phyloP scores from a whole-genome alignment of 2,888 invertebrate species.

The Atrina japonica region DNA sequence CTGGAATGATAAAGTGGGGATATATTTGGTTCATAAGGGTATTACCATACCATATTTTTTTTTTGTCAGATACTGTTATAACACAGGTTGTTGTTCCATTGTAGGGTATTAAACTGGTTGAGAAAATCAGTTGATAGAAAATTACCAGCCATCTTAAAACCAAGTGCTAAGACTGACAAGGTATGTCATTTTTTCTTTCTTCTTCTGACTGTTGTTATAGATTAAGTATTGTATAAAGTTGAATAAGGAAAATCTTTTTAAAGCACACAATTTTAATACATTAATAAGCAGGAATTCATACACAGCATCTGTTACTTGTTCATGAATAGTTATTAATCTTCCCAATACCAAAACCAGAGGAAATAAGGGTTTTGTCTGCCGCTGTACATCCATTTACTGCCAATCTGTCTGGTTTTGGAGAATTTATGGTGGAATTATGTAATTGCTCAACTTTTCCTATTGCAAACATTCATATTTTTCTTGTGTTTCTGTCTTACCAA shows the following conservation, averaged over 20 bases:
- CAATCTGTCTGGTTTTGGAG: not conserved
- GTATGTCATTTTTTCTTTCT: conserved; percentile 48
- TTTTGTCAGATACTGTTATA: too few species aligned
- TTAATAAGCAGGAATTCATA: too few species aligned
- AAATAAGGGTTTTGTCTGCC: too few species aligned
- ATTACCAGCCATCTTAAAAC: conserved; percentile 81
- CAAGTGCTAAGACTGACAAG: conserved; percentile 79
- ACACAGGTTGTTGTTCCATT: too few species aligned
- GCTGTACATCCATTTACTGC: not conserved
- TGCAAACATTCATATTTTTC: not conserved
- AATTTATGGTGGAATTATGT: not conserved
- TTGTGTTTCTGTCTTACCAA: not conserved
- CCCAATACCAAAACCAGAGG: too few species aligned
- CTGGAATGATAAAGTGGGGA: too few species aligned
- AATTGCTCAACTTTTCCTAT: not conserved
- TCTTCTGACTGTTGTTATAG: not conserved
- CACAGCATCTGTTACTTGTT: too few species aligned
- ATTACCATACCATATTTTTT: too few species aligned
- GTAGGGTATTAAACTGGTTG: conserved; percentile 79
- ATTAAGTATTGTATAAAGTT: not conserved
- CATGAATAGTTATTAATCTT: too few species aligned
- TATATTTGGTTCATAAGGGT: too few species aligned
- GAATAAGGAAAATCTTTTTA: not conserved
- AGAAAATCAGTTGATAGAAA: conserved; percentile 80
- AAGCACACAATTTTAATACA: too few species aligned